These are phyloP conservation scores for Morpho helenor DNA, from an alignment of 2,888 invertebrate species.

Conservation along the genomic window DNA sequence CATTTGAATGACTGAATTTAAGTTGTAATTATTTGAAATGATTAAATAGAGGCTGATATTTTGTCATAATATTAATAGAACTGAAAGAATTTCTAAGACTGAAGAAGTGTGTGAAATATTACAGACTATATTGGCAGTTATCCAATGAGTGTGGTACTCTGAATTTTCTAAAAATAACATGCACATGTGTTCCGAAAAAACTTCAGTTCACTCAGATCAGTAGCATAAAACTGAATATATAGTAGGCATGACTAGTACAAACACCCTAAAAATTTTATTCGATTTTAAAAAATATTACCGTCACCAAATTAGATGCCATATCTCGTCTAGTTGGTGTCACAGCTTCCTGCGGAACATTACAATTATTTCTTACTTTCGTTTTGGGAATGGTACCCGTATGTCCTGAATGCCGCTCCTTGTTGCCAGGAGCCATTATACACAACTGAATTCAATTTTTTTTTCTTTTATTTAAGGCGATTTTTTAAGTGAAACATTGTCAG, in stretches of 20 bases:
- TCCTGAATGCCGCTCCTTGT: conserved; percentile 70
- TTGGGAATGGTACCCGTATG: conserved; percentile 85
- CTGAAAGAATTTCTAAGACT: conserved; percentile 25
- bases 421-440: conserved; percentile 73
- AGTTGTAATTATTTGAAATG: conserved; percentile 12
- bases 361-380: conserved; percentile 80
- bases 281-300: conserved; percentile 44
- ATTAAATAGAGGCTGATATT: conserved; percentile 20
- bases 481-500: conserved; percentile 15
- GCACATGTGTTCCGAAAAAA: conserved; percentile 49
- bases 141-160: conserved; percentile 56
- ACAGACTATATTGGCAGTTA: conserved; percentile 51
- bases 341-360: conserved; percentile 79
- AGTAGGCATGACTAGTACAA: not conserved
- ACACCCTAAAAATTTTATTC: not conserved
- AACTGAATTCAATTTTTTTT: conserved; percentile 2
- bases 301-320: conserved; percentile 72
- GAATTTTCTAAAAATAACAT: conserved; percentile 62
- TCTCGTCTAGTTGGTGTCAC: conserved; percentile 81
- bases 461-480: conserved; percentile 16
- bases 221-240: conserved; percentile 3
- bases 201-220: conserved; percentile 41
- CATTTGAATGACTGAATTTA: conserved; percentile 44
- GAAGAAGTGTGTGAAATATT: conserved; percentile 29
- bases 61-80: conserved; percentile 30